These are phyloP conservation scores for Struthio camelus DNA, from an alignment of 2,113 vertebrate genomes.

Conservation along the genomic window DNA sequence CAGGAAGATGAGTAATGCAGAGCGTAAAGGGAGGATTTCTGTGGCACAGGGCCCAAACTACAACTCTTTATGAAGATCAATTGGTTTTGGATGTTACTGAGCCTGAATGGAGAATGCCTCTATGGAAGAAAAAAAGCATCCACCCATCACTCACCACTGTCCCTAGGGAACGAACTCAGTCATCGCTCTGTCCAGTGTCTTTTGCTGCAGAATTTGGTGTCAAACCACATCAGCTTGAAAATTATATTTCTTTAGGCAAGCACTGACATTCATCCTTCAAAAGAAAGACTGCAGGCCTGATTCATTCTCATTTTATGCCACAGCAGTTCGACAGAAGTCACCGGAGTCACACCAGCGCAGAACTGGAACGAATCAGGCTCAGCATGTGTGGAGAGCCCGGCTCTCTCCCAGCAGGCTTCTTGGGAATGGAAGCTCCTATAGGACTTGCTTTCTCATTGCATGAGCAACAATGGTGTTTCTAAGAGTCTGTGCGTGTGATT, in stretches of 20 bases:
- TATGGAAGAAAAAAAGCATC: not conserved
- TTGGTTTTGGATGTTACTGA: not conserved
- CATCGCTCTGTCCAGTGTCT: not conserved
- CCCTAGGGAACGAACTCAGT: not conserved
- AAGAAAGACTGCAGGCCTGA: conserved; percentile 1
- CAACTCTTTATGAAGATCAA: conserved; percentile 4
- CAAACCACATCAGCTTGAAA: conserved; percentile 56
- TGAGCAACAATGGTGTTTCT: not conserved
- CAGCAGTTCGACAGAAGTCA: not conserved
- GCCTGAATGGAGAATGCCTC: not conserved
- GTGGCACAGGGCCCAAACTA: not conserved
- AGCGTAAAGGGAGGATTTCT: conserved; percentile 5
- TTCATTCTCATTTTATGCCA: conserved; percentile 20
- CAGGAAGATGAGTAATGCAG: conserved; percentile 34
- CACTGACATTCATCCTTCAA: conserved; percentile 40
- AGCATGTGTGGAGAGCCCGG: accelerated
- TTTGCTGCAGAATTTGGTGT: conserved; percentile 24
- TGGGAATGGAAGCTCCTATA: not conserved
- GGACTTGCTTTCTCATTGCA: not conserved
- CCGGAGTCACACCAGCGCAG: not conserved
- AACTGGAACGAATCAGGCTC: not conserved
- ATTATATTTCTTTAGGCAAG: conserved; percentile 20
- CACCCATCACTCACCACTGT: not conserved
- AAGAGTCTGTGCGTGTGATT: not conserved
- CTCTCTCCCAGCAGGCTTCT: not conserved